Evolutionary conservation across 2,113 vertebrate genomes (phyloP).

Genomic region (Antechinus flavipes): DNA sequence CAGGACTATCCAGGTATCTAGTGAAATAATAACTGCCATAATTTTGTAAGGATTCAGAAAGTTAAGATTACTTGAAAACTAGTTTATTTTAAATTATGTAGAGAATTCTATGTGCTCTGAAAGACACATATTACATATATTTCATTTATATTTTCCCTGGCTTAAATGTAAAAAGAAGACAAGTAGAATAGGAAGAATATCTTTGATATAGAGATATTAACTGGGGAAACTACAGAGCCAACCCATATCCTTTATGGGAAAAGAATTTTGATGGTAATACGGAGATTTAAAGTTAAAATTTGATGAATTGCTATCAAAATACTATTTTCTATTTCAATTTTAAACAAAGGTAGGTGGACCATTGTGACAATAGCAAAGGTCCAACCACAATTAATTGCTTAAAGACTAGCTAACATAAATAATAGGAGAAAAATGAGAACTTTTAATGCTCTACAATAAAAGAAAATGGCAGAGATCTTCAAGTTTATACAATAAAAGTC

Average conservation of each 20-base stretch:
- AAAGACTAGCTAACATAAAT: constrained; percentile 6
- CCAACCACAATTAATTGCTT: background rate
- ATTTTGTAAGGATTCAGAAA: background rate
- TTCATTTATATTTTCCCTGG: background rate
- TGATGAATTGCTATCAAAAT: background rate
- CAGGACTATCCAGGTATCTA: background rate
- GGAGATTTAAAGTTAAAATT: background rate
- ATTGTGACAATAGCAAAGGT: background rate
- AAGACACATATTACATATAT: background rate
- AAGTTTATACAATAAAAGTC: constrained; percentile 64
- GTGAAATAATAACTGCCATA: background rate
- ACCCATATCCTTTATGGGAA: background rate
- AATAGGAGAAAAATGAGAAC: constrained; percentile 11
- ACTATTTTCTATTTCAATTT: background rate
- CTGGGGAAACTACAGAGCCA: background rate
- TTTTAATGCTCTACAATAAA: constrained; percentile 41
- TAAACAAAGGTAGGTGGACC: background rate
- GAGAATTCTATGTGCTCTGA: background rate
- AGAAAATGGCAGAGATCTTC: constrained; percentile 55
- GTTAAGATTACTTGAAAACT: background rate
- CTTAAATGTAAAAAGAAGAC: background rate
- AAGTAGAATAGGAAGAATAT: background rate
- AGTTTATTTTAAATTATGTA: background rate
- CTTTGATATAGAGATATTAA: background rate
- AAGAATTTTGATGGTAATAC: background rate